Percentiles rank a stretch among this genome's conserved stretches.
Evolutionary conservation across 1,140 invertebrate genomes (phyloP).

Genomic region (Cydia splendana): DNA sequence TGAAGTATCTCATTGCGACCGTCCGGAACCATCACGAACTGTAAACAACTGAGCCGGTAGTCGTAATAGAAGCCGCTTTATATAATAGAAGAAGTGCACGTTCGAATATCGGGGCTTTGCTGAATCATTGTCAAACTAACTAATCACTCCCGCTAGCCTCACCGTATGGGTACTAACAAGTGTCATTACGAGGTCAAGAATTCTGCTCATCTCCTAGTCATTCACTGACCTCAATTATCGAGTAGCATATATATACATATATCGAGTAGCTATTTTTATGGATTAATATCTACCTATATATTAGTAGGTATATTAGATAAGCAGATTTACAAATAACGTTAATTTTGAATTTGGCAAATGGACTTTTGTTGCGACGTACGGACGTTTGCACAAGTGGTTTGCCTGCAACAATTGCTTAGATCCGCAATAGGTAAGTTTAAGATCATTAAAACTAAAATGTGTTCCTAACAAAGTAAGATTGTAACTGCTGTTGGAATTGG

Average conservation of each 20-base stretch:
- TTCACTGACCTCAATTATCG: constrained; percentile 2
- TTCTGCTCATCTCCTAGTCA: constrained; percentile 16
- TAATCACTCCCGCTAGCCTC: background rate
- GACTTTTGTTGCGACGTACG: too few relatives aligned
- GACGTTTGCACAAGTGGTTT: too few relatives aligned
- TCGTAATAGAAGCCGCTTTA: background rate
- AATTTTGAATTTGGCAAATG: too few relatives aligned
- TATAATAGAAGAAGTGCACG: background rate
- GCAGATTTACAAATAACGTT: too few relatives aligned
- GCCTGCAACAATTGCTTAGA: too few relatives aligned
- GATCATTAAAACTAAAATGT: too few relatives aligned
- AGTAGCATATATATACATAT: too few relatives aligned
- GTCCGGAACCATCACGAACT: background rate
- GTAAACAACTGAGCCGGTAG: background rate
- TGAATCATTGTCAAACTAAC: constrained; percentile 23
- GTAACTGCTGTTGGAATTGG: too few relatives aligned
- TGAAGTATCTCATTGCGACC: background rate
- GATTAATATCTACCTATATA: background rate
- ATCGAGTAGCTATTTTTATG: background rate
- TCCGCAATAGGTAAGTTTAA: too few relatives aligned
- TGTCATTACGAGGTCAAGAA: constrained; percentile 26
- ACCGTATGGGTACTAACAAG: background rate
- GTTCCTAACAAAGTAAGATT: too few relatives aligned
- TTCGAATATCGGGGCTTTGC: background rate
- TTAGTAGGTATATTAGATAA: too few relatives aligned